Conservation (phyloP, 2,888 invertebrate genomes). For the Caenorhabditis sulstoni region DNA sequence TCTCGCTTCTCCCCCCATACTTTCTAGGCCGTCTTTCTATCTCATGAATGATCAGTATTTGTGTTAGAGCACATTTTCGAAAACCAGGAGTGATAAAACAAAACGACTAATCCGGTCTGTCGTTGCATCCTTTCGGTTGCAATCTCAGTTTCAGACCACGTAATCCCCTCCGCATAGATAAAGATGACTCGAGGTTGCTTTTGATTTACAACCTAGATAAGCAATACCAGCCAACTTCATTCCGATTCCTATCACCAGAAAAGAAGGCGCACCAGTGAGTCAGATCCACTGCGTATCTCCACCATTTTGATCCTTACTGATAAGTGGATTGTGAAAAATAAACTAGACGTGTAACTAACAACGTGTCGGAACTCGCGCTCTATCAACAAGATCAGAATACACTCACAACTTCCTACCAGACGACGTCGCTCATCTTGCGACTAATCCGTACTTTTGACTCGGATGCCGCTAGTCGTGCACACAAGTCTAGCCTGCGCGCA, state of each 20-base stretch:
- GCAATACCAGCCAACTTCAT: slow-evolving; percentile 20
- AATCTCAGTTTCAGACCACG: slow-evolving; percentile 37
- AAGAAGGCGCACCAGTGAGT: neutral
- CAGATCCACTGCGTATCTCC: neutral
- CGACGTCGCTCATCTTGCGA: slow-evolving; percentile 38
- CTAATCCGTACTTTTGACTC: slow-evolving; percentile 49
- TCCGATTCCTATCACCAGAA: too few species aligned
- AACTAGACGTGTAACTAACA: slow-evolving; percentile 7
- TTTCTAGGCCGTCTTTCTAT: neutral
- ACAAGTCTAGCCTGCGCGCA: slow-evolving; percentile 21
- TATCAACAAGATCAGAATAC: slow-evolving; percentile 28
- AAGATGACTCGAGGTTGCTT: slow-evolving; percentile 39
- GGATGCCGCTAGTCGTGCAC: neutral
- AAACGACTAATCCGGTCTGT: slow-evolving; percentile 20
- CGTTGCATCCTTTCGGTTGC: neutral
- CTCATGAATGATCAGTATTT: slow-evolving; percentile 3
- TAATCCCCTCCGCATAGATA: slow-evolving; percentile 11
- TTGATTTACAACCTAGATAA: slow-evolving; percentile 48
- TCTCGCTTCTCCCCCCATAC: neutral
- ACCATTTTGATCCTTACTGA: slow-evolving; percentile 13
- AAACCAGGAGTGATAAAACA: slow-evolving; percentile 7
- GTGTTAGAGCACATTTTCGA: slow-evolving; percentile 7
- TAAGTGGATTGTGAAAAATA: slow-evolving; percentile 23
- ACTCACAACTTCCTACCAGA: slow-evolving; percentile 39
- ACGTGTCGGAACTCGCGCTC: neutral